phyloP scores from a whole-genome alignment of 2,797 vertebrate genomes.

The Hyperoplus immaculatus region DNA sequence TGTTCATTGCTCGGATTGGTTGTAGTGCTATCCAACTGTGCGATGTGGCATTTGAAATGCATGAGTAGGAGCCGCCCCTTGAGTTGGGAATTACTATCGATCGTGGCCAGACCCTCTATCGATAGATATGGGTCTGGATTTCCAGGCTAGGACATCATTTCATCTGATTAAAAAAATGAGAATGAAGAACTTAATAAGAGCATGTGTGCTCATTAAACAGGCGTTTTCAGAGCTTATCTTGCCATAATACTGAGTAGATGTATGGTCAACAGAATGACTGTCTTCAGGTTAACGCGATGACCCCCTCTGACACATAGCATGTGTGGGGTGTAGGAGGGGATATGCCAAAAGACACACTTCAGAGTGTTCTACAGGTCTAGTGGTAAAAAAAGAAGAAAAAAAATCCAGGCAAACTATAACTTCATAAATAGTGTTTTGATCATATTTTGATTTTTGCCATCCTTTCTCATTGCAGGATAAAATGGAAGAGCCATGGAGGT shows the following conservation, averaged over 20 bases:
- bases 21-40: too few species aligned
- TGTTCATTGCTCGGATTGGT: too few species aligned
- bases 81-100: too few species aligned
- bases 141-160: neutral
- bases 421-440: conserved; percentile 19
- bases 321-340: too few species aligned
- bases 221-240: conserved; percentile 12
- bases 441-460: conserved; percentile 20
- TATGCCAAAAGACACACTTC: neutral
- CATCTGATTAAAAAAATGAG: neutral
- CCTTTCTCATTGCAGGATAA: conserved; percentile 4
- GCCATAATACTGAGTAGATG: conserved; percentile 3
- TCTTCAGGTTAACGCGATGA: conserved; percentile 13
- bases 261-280: conserved; percentile 1
- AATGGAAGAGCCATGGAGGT: conserved; percentile 21
- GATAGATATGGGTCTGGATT: too few species aligned
- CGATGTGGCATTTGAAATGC: too few species aligned
- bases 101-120: too few species aligned
- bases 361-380: neutral
- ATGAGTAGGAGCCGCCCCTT: too few species aligned
- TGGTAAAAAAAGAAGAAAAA: neutral
- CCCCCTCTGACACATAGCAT: conserved; percentile 4
- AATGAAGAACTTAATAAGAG: neutral
- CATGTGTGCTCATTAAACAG: neutral
- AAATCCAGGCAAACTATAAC: neutral